phyloP scores from a whole-genome alignment of 2,113 vertebrate genomes.

The Mola mola region DNA sequence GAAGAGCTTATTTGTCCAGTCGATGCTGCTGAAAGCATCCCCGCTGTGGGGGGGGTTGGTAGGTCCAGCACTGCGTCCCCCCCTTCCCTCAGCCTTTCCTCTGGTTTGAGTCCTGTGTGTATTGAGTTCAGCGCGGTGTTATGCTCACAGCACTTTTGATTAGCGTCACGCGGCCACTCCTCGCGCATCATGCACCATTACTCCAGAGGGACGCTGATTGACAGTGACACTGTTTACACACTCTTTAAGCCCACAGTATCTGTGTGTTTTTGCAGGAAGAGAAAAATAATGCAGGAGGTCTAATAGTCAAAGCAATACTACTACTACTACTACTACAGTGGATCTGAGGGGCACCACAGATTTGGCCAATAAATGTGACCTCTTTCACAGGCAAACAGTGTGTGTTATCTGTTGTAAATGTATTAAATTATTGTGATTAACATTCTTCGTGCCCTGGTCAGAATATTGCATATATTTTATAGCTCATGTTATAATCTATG shows the following conservation, averaged over 20 bases:
- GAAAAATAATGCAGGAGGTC: neutral
- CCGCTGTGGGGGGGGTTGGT: slow-evolving; percentile 25
- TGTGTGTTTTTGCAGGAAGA: neutral
- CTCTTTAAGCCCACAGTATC: slow-evolving; percentile 31
- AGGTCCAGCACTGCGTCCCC: slow-evolving; percentile 18
- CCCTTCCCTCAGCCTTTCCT: slow-evolving; percentile 39
- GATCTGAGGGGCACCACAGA: neutral
- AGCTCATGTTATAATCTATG: too few species aligned
- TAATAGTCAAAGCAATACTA: too few species aligned
- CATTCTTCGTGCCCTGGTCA: neutral
- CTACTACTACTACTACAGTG: too few species aligned
- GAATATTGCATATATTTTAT: too few species aligned
- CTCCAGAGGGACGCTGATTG: slow-evolving; percentile 77
- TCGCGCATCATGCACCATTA: slow-evolving; percentile 78
- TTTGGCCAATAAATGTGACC: neutral
- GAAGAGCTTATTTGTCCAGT: slow-evolving; percentile 63
- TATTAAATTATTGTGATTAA: neutral
- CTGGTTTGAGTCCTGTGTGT: slow-evolving; percentile 54
- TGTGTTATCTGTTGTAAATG: neutral
- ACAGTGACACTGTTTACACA: slow-evolving; percentile 62
- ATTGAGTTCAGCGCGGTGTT: slow-evolving; percentile 72
- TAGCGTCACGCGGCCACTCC: slow-evolving; percentile 77
- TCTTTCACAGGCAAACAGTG: neutral
- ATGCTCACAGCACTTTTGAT: slow-evolving; percentile 79
- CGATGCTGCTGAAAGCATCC: slow-evolving; percentile 70